Percentiles rank a stretch among this genome's conserved stretches.
These are phyloP conservation scores for Agrotis ipsilon DNA, from an alignment of 2,888 invertebrate species.

Conservation along the genomic window DNA sequence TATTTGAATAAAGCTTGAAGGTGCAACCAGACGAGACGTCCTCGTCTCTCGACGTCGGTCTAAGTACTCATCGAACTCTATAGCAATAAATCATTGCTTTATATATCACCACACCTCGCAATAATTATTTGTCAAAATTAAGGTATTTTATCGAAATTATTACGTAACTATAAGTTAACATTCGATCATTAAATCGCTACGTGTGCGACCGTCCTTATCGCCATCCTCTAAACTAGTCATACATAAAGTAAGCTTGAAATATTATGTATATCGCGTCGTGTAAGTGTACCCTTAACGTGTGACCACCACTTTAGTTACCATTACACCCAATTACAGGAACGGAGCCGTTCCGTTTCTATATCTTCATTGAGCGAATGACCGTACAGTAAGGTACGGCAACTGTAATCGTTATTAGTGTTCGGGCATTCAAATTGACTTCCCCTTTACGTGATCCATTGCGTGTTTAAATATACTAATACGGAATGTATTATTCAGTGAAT, in stretches of 20 bases:
- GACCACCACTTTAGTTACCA: slow-evolving; percentile 72
- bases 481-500: slow-evolving; percentile 86
- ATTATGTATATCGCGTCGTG: slow-evolving; percentile 76
- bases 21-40: slow-evolving; percentile 59
- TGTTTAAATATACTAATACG: slow-evolving; percentile 85
- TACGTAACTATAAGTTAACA: slow-evolving; percentile 82
- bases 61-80: slow-evolving; percentile 69
- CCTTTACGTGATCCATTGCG: slow-evolving; percentile 80
- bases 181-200: slow-evolving; percentile 85
- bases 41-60: slow-evolving; percentile 60
- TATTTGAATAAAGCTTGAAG: slow-evolving; percentile 70
- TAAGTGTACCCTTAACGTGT: slow-evolving; percentile 77
- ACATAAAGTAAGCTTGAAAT: slow-evolving; percentile 82
- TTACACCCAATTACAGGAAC: slow-evolving; percentile 62
- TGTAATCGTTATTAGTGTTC: slow-evolving; percentile 76
- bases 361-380: slow-evolving; percentile 71
- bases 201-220: slow-evolving; percentile 90
- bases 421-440: slow-evolving; percentile 74
- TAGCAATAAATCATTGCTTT: slow-evolving; percentile 75
- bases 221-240: slow-evolving; percentile 91
- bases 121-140: slow-evolving; percentile 86
- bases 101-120: slow-evolving; percentile 84
- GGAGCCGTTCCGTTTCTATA: slow-evolving; percentile 68
- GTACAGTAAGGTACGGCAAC: slow-evolving; percentile 56
- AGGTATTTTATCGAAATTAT: slow-evolving; percentile 83